Evolutionary conservation across 2,888 invertebrate species (phyloP).

Genomic region (Phlogophora meticulosa): DNA sequence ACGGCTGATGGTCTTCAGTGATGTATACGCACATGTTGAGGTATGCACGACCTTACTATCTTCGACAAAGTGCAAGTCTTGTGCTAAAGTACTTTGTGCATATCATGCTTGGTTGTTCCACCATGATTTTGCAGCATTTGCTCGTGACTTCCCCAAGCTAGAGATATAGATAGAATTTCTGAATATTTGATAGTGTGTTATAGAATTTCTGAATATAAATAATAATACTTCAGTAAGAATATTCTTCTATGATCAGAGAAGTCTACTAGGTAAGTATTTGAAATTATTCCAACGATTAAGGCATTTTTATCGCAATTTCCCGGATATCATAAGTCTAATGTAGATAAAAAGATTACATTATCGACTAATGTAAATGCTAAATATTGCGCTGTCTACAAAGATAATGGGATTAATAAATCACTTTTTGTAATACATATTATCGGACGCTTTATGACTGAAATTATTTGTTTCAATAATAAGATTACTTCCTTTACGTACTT

Average conservation of each 20-base stretch:
- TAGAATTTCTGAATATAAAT: too few species aligned
- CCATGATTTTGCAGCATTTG: too few species aligned
- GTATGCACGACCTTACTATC: conserved; percentile 62
- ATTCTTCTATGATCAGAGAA: background rate
- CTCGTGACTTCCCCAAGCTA: too few species aligned
- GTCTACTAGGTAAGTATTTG: background rate
- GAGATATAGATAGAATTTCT: too few species aligned
- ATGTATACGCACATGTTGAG: conserved; percentile 86
- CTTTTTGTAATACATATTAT: background rate
- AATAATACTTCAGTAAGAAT: background rate
- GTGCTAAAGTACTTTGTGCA: too few species aligned
- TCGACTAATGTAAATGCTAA: conserved; percentile 34
- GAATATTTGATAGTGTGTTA: too few species aligned
- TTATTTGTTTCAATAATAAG: too few species aligned
- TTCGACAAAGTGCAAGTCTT: too few species aligned
- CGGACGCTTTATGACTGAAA: background rate
- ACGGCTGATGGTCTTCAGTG: conserved; percentile 81
- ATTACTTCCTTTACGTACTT: too few species aligned
- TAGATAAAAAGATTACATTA: conserved; percentile 44
- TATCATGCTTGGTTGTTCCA: too few species aligned
- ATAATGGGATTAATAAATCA: conserved; percentile 12
- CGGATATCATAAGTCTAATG: conserved; percentile 25
- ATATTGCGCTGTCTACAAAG: conserved; percentile 32
- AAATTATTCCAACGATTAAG: background rate
- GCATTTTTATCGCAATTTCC: conserved; percentile 8